Evolutionary conservation across 2,113 vertebrate genomes (phyloP).

Genomic region (Ramphastos sulfuratus): DNA sequence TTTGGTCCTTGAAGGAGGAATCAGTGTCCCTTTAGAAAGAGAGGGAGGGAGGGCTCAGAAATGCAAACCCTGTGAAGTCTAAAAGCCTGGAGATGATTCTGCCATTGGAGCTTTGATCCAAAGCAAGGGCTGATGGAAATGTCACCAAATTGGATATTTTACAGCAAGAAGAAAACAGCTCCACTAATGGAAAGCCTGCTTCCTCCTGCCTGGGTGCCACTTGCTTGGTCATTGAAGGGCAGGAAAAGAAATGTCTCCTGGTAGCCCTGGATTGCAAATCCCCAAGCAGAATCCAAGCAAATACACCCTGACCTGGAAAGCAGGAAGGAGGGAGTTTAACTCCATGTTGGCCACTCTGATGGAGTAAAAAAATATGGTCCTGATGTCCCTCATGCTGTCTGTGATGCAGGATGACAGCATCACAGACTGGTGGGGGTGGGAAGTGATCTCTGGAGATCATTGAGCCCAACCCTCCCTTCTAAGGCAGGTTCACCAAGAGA

Average conservation of each 20-base stretch:
- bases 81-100: slow-evolving; percentile 60
- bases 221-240: slow-evolving; percentile 70
- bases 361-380: fast-evolving
- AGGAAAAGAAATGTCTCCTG: slow-evolving; percentile 67
- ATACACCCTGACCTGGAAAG: not conserved
- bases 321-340: not conserved
- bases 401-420: not conserved
- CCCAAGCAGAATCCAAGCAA: slow-evolving; percentile 52
- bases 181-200: slow-evolving; percentile 52
- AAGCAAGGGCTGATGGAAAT: slow-evolving; percentile 67
- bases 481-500: too few species aligned
- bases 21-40: slow-evolving; percentile 23
- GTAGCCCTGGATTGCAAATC: slow-evolving; percentile 50
- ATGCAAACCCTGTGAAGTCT: slow-evolving; percentile 30
- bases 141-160: slow-evolving; percentile 73
- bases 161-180: slow-evolving; percentile 53
- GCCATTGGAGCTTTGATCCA: slow-evolving; percentile 55
- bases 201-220: slow-evolving; percentile 23
- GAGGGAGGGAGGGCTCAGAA: not conserved
- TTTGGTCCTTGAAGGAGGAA: slow-evolving; percentile 8
- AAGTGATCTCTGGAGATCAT: too few species aligned
- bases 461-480: too few species aligned
- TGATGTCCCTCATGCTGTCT: fast-evolving
- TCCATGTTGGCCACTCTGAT: fast-evolving
- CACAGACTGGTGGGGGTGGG: too few species aligned